Percentiles rank a stretch among this genome's conserved stretches.
phyloP scores from a whole-genome alignment of 2,113 vertebrate genomes.

The Rhabdornis inornatus region DNA sequence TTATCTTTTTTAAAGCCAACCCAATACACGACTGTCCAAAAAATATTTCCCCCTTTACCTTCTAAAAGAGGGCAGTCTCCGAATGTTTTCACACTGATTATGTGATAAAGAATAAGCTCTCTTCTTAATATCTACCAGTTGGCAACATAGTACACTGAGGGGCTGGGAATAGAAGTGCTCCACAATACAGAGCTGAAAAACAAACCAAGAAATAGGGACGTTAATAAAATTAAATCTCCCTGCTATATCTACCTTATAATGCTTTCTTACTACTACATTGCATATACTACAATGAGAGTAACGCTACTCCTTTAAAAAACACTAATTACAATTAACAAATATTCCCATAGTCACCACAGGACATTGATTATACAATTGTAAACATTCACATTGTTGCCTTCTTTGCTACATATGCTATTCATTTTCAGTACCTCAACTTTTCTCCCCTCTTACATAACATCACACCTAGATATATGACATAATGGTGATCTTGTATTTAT shows the following conservation, averaged over 20 bases:
- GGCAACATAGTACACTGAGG: constrained; percentile 89
- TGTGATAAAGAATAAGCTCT: constrained; percentile 75
- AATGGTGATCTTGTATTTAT: not conserved
- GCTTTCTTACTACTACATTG: not conserved
- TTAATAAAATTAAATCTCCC: not conserved
- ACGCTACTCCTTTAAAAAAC: not conserved
- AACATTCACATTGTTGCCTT: not conserved
- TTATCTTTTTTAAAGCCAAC: not conserved
- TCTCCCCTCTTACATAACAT: not conserved
- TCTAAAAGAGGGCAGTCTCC: constrained; percentile 88
- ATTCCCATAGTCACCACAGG: not conserved
- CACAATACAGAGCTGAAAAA: constrained; percentile 85
- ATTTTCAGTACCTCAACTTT: not conserved
- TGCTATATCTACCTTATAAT: not conserved
- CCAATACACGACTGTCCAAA: not conserved
- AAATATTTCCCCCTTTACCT: constrained; percentile 73
- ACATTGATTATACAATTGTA: not conserved
- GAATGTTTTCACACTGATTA: constrained; percentile 82
- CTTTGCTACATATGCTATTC: not conserved
- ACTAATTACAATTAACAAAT: not conserved
- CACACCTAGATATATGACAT: not conserved
- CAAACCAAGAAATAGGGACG: not conserved
- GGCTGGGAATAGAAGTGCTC: constrained; percentile 92
- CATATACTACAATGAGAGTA: not conserved
- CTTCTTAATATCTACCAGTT: constrained; percentile 69